These are phyloP conservation scores for Sebastolobus altivelis DNA, from an alignment of 2,797 vertebrate genomes.

Conservation along the genomic window DNA sequence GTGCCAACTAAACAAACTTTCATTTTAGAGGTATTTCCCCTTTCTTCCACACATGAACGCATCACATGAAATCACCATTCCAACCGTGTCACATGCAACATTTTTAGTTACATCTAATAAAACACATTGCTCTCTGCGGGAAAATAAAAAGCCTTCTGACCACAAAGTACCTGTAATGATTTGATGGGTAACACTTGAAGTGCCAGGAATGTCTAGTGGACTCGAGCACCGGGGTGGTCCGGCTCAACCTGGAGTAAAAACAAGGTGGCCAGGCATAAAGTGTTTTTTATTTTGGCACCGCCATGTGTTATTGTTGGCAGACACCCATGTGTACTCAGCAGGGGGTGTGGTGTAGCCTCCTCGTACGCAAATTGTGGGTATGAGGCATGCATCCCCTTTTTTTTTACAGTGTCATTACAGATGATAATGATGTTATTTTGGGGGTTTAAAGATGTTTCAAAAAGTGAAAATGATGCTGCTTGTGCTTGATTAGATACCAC, in stretches of 20 bases:
- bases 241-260: slow-evolving; percentile 60
- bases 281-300: slow-evolving; percentile 71
- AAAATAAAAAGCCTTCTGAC: slow-evolving; percentile 42
- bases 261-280: slow-evolving; percentile 63
- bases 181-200: slow-evolving; percentile 69
- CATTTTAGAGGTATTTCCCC: slow-evolving; percentile 19
- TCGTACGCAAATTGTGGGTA: slow-evolving; percentile 43
- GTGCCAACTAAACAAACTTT: slow-evolving; percentile 25
- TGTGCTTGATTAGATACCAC: slow-evolving; percentile 43
- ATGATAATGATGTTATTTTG: slow-evolving; percentile 46
- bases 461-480: slow-evolving; percentile 14
- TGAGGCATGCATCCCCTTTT: slow-evolving; percentile 34
- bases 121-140: slow-evolving; percentile 15
- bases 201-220: slow-evolving; percentile 60
- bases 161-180: slow-evolving; percentile 62
- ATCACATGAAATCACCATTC: slow-evolving; percentile 1
- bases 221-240: slow-evolving; percentile 71
- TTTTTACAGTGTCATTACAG: slow-evolving; percentile 43
- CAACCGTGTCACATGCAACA: neutral
- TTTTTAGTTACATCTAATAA: slow-evolving; percentile 22
- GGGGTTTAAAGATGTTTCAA: slow-evolving; percentile 38
- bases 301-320: slow-evolving; percentile 77
- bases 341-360: slow-evolving; percentile 54
- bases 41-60: slow-evolving; percentile 10
- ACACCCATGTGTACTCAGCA: slow-evolving; percentile 57